Base-by-base conservation (phyloP, 2,113 vertebrate species). In the Varanus salvator region DNA sequence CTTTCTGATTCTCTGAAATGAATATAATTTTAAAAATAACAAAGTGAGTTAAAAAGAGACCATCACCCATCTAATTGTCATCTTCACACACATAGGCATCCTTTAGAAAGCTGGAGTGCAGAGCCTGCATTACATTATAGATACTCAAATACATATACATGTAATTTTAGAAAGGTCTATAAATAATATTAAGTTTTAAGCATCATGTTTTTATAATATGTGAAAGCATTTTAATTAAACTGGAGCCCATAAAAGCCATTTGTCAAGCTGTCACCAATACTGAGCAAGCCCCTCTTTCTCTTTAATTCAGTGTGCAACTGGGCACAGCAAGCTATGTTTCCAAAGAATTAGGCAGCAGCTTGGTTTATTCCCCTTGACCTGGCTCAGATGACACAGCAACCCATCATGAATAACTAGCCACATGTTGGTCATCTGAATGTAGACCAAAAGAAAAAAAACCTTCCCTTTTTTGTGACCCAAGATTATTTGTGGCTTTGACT, bases 81-180 rank as follows among this genome's bases (percentile, higher is more conserved):
- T 85, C 8, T 38, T 12, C 0, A 72, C 7, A 21, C 85, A 64
- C 60, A 64, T 15, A 64, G 38, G 38, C 80, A 50, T n/a, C 82
- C 78, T 0, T 74, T 48, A 1, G 27, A 50, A 64, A 75, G n/a
- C 57, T 81, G 34, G 14, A 1, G 38, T 52, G 2, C 0, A 82
- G 90, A 89, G 60, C 21, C 60, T 60, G 15, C 57, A 14, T 60
- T 60, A 60, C 57, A 60, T 12, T 52, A 2, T 1, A 82, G 91
- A 89, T 60, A 0, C 72, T 34, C 0, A 89, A 76, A 93, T 54
- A 44, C 3, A 44, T 44, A 44, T 54, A 34, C 0, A 0, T 23
- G 0, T 57, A 31, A 9, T 38, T 88, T 27, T 0, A 0, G 74
- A 89, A 84, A 86, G 86, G 89, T 81, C 0, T 0, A 0, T 2